Evolutionary conservation across 2,888 invertebrate species (phyloP), one percentile per base, ranked within the genome.

Genomic region (Rhingia rostrata): DNA sequence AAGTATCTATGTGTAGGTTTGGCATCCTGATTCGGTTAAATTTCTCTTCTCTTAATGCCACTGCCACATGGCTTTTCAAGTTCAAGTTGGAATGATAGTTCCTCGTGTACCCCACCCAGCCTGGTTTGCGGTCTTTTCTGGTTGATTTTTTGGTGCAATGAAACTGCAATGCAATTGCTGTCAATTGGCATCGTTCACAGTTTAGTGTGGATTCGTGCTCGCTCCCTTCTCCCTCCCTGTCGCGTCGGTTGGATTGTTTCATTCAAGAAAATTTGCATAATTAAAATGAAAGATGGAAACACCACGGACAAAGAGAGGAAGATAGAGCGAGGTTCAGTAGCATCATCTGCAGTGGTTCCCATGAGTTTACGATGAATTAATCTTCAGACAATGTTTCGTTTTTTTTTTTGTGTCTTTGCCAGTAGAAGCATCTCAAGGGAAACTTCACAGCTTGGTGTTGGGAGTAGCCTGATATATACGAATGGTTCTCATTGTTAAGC

Each of bases 231-330:
- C 22, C 2, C 22, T 60, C 14, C 30, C 39, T 75, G 33, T 41
- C 3, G 47, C 41, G 22, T 30, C 60, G 33, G 33, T 73, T 53
- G 53, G 56, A 63, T 22, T 54, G 49, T 74, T 81, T 81, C 51
- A 81, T 75, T 75, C 56, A 75, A 69, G 63, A 43, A 64, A 75
- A 64, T 81, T 81, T 81, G 75, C 81, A 81, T 81, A 81, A 81
- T 81, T 75, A 70, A 81, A 58, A 63, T 49, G 56, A 74, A 63
- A 60, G 56, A 63, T 47, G 53, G n/a, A 7, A 10, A 51, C 12
- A 60, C 5, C 47, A 12, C 32, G 35, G 45, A 37, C 45, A 9
- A 22, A 32, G 12, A 32, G 63, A 32, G 12, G 37, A 49, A 35
- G 66, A 49, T 39, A 54, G 67, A 37, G 32, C 45, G 67, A 14